Conservation (phyloP, 2,888 invertebrate species). For the Entomobrya proxima region DNA sequence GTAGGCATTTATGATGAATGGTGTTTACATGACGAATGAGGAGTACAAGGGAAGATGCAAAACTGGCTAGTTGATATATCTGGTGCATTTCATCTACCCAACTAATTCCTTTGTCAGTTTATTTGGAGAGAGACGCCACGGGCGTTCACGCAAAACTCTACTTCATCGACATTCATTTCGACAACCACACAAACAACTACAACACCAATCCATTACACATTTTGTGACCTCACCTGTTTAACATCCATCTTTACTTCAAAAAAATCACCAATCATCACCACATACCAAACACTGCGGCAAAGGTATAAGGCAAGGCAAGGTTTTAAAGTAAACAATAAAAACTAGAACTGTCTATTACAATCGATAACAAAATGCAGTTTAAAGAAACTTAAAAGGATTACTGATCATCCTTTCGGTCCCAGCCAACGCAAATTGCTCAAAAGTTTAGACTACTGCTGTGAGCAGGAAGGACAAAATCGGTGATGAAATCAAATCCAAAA, state of each 20-base stretch:
- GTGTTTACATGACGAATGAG: constrained; percentile 4
- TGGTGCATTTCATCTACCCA: constrained; percentile 2
- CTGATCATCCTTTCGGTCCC: neutral
- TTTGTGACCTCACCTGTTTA: constrained; percentile 55
- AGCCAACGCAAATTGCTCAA: constrained; percentile 9
- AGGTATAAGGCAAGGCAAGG: constrained; percentile 29
- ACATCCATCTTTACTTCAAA: constrained; percentile 52
- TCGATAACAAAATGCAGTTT: constrained; percentile 23
- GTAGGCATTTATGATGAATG: neutral
- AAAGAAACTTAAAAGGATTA: constrained; percentile 10
- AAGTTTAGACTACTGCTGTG: constrained; percentile 17
- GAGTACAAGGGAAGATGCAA: neutral
- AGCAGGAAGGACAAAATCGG: constrained; percentile 48
- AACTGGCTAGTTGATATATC: neutral
- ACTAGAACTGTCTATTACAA: constrained; percentile 24
- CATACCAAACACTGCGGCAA: neutral
- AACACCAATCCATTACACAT: constrained; percentile 19
- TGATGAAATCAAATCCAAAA: constrained; percentile 39
- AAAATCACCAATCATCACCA: constrained; percentile 8
- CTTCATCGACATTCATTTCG: constrained; percentile 35
- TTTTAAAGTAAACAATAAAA: constrained; percentile 40
- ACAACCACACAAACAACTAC: constrained; percentile 47
- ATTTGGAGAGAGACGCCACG: constrained; percentile 55
- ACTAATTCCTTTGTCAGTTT: constrained; percentile 38
- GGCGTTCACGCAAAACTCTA: constrained; percentile 53